A percentile compares a stretch with the other conserved stretches of the same genome.
Conservation (phyloP, 2,888 invertebrate genomes). For the Melinaea marsaeus region DNA sequence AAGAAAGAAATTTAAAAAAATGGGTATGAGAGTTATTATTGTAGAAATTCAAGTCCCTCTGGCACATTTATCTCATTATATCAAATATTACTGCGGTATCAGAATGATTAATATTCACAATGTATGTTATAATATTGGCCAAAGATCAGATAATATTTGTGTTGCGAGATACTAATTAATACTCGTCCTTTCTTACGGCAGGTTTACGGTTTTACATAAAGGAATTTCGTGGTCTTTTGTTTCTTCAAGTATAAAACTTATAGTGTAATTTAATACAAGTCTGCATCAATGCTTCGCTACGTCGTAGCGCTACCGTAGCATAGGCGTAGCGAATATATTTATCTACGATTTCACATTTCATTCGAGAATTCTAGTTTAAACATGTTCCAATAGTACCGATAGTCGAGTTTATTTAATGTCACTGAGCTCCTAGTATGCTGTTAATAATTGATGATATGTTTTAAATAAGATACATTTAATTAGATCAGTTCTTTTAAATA, state of each 20-base stretch:
- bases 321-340: slow-evolving; percentile 28
- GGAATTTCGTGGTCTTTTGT: too few species aligned
- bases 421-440: not conserved
- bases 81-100: not conserved
- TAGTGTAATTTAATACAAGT: not conserved
- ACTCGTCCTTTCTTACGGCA: too few species aligned
- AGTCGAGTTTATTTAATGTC: slow-evolving; percentile 15
- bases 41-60: not conserved
- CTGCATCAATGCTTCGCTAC: slow-evolving; percentile 10
- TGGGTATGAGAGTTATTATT: not conserved
- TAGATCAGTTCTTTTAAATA: too few species aligned
- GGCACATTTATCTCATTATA: not conserved
- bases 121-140: too few species aligned
- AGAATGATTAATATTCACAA: too few species aligned
- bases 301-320: slow-evolving; percentile 25
- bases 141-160: too few species aligned
- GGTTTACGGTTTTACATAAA: too few species aligned
- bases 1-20: not conserved
- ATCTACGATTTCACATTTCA: slow-evolving; percentile 28
- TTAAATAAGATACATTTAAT: too few species aligned
- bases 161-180: too few species aligned
- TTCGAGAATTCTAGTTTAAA: slow-evolving; percentile 26
- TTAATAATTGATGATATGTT: too few species aligned
- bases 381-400: slow-evolving; percentile 13
- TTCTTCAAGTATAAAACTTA: not conserved